Evolutionary conservation across 2,888 invertebrate species (phyloP), one percentile per base, ranked within the genome.

Genomic region (Leptothorax acervorum): DNA sequence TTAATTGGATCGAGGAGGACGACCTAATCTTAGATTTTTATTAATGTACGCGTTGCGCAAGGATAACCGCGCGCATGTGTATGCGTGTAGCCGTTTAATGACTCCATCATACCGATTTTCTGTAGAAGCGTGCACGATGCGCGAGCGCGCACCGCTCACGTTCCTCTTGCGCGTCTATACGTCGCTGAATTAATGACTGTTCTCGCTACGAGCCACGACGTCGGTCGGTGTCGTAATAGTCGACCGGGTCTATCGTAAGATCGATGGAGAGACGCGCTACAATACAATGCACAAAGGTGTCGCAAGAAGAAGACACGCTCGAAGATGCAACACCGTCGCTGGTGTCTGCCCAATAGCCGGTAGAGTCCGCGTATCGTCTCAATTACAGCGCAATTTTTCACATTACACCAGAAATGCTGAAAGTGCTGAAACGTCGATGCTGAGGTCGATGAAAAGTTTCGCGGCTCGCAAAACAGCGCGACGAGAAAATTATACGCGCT

Each of bases 121-220:
- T 60, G 57, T 23, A 6, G 65, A 65, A 23, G 15, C 42, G 35
- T 6, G 35, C 35, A 6, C 35, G 35, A 23, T 0, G 35, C 35
- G 63, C 9, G 28, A 18, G 45, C 57, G 57, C 71, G 55, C 82
- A 12, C 51, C 57, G 57, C 71, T 45, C 82, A 12, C 51, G 48
- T 63, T 48, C 31, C 31, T 57, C 68, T 65, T 45, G 48, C 76
- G 31, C 82, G 51, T 82, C 62, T 85, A 62, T 85, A 62, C 45
- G 57, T 35, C 75, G 83, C 63, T 71, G 86, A 86, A 85, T 85
- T 82, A 85, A 86, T 66, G 82, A 73, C 78, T 62, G 82, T 65
- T 86, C 86, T 82, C 70, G 51, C 63, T 65, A 42, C 35, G 68
- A 65, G 53, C 51, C 51, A 51, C 62, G 75, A 66, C 62, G 35